Evolutionary conservation across 2,797 vertebrate genomes (phyloP).

Genomic region (Margarornis squamiger): DNA sequence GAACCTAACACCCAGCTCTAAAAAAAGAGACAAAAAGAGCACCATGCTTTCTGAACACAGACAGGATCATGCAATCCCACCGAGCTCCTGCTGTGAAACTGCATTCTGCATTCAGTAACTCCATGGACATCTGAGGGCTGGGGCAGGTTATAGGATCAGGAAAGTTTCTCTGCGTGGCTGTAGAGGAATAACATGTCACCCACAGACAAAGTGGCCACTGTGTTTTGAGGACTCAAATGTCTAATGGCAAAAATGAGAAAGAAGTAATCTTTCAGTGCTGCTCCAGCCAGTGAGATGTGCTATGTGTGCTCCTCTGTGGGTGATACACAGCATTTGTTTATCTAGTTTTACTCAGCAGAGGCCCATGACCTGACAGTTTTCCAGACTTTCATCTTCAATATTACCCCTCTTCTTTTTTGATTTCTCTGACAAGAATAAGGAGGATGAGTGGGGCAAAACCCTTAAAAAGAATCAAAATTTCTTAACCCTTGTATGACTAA

Average conservation of each 20-base stretch:
- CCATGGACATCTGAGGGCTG: not conserved
- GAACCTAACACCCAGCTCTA: not conserved
- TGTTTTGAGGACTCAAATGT: not conserved
- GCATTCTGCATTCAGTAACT: not conserved
- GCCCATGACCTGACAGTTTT: not conserved
- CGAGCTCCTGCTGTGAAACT: not conserved
- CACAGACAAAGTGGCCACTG: not conserved
- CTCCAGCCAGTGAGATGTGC: not conserved
- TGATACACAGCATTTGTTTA: not conserved
- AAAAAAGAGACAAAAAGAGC: not conserved
- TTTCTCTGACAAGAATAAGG: not conserved
- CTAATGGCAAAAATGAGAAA: not conserved
- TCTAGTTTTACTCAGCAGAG: not conserved
- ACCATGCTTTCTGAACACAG: not conserved
- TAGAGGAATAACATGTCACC: not conserved
- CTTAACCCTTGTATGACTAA: not conserved
- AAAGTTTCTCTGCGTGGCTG: not conserved
- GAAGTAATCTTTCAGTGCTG: not conserved
- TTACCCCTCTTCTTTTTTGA: not conserved
- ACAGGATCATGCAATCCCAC: not conserved
- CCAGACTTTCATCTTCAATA: not conserved
- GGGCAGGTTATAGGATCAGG: not conserved
- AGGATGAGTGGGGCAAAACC: not conserved
- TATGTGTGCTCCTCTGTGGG: not conserved
- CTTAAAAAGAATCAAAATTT: not conserved